Conservation (phyloP, 2,888 invertebrate genomes). For the Callosobruchus maculatus region DNA sequence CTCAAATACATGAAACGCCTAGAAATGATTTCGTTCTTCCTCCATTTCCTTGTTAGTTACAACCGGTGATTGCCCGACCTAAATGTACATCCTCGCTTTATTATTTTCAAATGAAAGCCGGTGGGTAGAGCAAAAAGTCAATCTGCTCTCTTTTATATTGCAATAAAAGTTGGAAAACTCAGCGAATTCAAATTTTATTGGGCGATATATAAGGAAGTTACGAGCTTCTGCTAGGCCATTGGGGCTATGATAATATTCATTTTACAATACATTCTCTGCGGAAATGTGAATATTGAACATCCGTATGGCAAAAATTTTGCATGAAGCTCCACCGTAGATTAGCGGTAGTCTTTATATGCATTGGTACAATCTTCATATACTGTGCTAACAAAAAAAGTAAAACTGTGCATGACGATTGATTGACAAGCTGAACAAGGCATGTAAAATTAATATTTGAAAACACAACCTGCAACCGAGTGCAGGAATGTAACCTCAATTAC, state of each 20-base stretch:
- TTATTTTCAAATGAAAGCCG: background rate
- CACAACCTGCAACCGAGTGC: too few relatives aligned
- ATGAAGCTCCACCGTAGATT: background rate
- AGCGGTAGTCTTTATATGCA: background rate
- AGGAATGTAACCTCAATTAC: too few relatives aligned
- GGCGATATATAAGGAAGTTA: conserved; percentile 25
- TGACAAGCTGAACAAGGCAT: too few relatives aligned
- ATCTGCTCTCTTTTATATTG: conserved; percentile 18
- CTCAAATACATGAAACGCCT: background rate
- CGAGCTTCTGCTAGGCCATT: conserved; percentile 15
- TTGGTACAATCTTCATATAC: background rate
- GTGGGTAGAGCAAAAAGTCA: conserved; percentile 8
- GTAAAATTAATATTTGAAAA: too few relatives aligned
- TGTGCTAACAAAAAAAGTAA: too few relatives aligned
- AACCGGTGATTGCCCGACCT: background rate
- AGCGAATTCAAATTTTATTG: conserved; percentile 29
- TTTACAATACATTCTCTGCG: conserved; percentile 19
- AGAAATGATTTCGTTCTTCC: background rate
- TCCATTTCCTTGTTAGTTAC: background rate
- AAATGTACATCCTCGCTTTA: background rate
- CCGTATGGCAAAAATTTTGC: conserved; percentile 6
- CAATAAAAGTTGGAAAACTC: conserved; percentile 23
- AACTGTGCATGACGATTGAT: too few relatives aligned
- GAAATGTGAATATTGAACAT: conserved; percentile 16
- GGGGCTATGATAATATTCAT: conserved; percentile 20